These are phyloP conservation scores for Sciurus carolinensis DNA, from an alignment of 2,797 vertebrate genomes.

Conservation along the genomic window DNA sequence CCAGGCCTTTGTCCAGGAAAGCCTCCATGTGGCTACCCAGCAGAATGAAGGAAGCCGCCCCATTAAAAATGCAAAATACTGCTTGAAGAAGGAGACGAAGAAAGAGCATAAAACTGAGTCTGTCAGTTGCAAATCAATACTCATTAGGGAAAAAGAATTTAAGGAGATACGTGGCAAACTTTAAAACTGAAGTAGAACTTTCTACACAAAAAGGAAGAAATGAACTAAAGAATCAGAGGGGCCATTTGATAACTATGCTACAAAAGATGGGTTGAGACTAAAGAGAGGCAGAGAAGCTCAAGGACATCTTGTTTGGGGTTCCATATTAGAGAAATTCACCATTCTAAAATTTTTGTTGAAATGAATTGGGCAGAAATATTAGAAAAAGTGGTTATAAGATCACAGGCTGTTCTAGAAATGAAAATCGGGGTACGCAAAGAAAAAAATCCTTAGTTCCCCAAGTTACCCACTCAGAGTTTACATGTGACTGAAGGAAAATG, in stretches of 20 bases:
- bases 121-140: background rate
- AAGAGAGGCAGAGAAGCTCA: background rate
- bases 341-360: slow-evolving; percentile 27
- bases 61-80: background rate
- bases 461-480: background rate
- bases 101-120: background rate
- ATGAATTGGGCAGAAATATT: background rate
- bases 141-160: background rate
- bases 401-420: background rate
- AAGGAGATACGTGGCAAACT: background rate
- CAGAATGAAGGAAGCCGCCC: background rate
- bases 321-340: background rate
- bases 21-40: background rate
- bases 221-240: background rate
- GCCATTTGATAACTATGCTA: background rate
- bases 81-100: background rate
- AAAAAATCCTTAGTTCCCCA: background rate
- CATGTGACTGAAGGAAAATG: background rate
- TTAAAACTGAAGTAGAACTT: background rate
- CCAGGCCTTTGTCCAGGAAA: background rate
- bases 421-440: background rate
- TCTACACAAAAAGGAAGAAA: background rate
- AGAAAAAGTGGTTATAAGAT: background rate
- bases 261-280: background rate
- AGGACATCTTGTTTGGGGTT: background rate